Evolutionary conservation across 2,797 vertebrate genomes (phyloP), one percentile per base, ranked within the genome.

Genomic region (Chloroceryle inda): DNA sequence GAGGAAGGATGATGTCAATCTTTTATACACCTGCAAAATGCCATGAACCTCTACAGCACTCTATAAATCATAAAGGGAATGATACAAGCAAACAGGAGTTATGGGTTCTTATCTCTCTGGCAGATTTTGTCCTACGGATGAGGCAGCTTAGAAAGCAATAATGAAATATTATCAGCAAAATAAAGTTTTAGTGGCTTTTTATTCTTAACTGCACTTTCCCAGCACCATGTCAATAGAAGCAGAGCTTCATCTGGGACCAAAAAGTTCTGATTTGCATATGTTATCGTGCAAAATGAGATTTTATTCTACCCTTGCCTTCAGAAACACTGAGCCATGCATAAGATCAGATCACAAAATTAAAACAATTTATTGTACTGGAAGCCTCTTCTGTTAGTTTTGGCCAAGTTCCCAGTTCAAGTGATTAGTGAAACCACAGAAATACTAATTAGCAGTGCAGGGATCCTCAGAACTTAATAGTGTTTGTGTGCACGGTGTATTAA

Each of bases 361-460:
- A 97, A 94, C 74, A 69, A 96, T 97, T 94, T 96, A 97, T 96
- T 95, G 89, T 96, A 97, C 96, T 97, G 95, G 95, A 92, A 94
- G 61, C 59, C 90, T 91, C 94, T 88, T 96, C 98, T 97, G 97
- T 96, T 80, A 83, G 88, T 85, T 59, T 97, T 98, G 98, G 98
- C 97, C 86, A 52, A 8, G 67, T 49, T 97, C 98, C 98, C 95
- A 79, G 96, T 92, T 79, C 62, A 93, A 94, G 96, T 2, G 93
- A 97, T 97, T 92, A 97, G 96, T 88, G 95, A 95, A 96, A 96
- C 96, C 96, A 97, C 93, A 96, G 97, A 96, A 97, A 97, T 97
- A 92, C 96, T 96, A 93, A 98, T 97, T 96, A 98, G 97, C 96
- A 93, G 94, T 52, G 81, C 96, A 92, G 94, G 92, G 95, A 90